Evolutionary conservation across 2,797 vertebrate genomes (phyloP).

Genomic region (Hippopotamyrus pictus): DNA sequence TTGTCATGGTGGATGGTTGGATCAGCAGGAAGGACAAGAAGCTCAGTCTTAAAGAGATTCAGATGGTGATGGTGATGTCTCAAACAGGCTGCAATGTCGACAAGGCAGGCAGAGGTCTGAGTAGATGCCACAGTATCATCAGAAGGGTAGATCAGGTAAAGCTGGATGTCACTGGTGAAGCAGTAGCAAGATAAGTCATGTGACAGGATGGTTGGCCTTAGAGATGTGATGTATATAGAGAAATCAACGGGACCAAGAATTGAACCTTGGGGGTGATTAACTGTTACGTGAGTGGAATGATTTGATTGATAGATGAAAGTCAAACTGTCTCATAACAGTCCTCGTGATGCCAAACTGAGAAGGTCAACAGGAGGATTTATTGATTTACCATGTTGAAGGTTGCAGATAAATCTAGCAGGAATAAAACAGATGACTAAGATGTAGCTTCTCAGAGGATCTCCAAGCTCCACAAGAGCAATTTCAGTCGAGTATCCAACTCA

Average conservation of each 20-base stretch:
- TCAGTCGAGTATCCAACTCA: not conserved
- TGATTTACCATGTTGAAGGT: not conserved
- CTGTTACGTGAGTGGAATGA: not conserved
- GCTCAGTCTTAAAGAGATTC: too few species aligned
- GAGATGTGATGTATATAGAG: too few species aligned
- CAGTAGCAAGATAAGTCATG: too few species aligned
- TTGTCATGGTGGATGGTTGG: too few species aligned
- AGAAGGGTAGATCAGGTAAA: too few species aligned
- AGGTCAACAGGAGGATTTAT: not conserved
- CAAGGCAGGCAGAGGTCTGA: too few species aligned
- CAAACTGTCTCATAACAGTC: not conserved
- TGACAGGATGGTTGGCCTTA: too few species aligned
- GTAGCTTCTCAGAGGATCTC: not conserved
- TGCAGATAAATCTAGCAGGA: not conserved
- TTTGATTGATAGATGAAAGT: not conserved
- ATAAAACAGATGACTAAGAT: not conserved
- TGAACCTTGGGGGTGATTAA: not conserved
- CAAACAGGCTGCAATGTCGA: too few species aligned
- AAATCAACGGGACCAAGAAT: not conserved
- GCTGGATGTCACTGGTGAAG: too few species aligned
- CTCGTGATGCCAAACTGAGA: not conserved
- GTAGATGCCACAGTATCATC: too few species aligned
- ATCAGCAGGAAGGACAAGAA: too few species aligned
- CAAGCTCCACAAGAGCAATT: not conserved
- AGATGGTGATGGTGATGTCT: too few species aligned